Base-by-base conservation (phyloP, 2,888 invertebrate species). In the Rapana venosa region DNA sequence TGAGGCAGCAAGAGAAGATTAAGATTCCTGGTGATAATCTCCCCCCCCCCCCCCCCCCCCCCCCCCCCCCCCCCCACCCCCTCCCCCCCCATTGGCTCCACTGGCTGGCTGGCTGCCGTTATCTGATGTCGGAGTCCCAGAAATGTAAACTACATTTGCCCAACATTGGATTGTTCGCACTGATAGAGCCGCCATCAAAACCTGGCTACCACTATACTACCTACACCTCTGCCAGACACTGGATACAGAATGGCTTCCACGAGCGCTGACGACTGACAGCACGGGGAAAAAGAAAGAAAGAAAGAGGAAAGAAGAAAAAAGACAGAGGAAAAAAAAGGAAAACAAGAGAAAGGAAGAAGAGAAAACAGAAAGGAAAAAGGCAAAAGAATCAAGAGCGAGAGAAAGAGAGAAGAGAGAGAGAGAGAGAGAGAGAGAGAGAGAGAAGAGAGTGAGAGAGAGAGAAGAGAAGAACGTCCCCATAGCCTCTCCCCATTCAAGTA, bases 11-110 rank as follows among this genome's bases (percentile, higher is more conserved):
- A 74, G 66, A 36, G 30, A 47, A 56, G 77, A 77, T 87, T 47
- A 35, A 87, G 74, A 87, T 87, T 87, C 87, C 56, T 56, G 77
- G 6, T 56, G 87, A 79, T 77, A 87, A 87, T 56, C 36, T 77
- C n/a, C 74, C 47, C 56, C 56, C 8, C 47, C 36, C 35, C 77
- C 13, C 61, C 22, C 61, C 61, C 13, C 13, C 2, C 61, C 61
- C 15, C 61, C 61, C 13, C 13, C 61, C 61, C 61, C 61, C 15
- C 15, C 22, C 1, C 61, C 22, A 1, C 22, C 61, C 61, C 61
- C 61, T 13, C 15, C 15, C 13, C 61, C 15, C 61, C 61, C 20
- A 15, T 20, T 22, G 22, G 20, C 15, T 22, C 1, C 6, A 13
- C 61, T 20, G 20, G 22, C 61, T 20, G 20, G 22, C 61, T 20